These are phyloP conservation scores for Chaenodraco wilsoni DNA, from an alignment of 2,797 vertebrate species.

Conservation along the genomic window DNA sequence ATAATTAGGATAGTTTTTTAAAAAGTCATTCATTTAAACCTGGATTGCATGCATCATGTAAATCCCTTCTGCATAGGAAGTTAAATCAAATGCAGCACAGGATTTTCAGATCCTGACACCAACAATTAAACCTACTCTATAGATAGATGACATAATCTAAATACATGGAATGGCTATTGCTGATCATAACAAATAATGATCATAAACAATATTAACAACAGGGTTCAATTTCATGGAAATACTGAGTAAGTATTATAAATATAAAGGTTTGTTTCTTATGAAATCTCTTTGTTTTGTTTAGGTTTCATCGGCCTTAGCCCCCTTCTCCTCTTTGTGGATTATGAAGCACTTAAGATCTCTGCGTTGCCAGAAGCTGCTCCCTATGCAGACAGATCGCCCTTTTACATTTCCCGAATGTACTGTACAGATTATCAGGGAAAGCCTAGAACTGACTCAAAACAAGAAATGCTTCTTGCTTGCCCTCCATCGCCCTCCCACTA, in stretches of 20 bases:
- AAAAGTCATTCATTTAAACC: too few species aligned
- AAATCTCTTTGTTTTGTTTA: conserved; percentile 68
- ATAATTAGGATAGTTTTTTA: too few species aligned
- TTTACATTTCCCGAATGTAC: conserved; percentile 81
- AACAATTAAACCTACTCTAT: neutral
- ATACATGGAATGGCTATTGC: neutral
- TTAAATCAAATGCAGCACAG: neutral
- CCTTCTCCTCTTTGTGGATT: conserved; percentile 57
- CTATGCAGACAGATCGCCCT: conserved; percentile 61
- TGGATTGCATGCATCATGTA: neutral
- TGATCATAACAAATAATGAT: neutral
- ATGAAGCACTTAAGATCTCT: conserved; percentile 80
- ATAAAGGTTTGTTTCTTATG: conserved; percentile 7
- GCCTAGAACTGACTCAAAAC: conserved; percentile 63
- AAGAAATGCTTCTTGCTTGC: conserved; percentile 65
- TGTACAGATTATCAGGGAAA: conserved; percentile 75
- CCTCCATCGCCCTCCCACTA: conserved; percentile 64
- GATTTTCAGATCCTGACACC: neutral
- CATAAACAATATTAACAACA: neutral
- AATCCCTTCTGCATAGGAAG: neutral
- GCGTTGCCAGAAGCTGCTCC: conserved; percentile 66
- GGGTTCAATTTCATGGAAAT: conserved; percentile 3
- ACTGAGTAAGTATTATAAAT: neutral
- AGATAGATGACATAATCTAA: neutral
- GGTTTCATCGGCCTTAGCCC: conserved; percentile 95